Evolutionary conservation across 1,140 invertebrate genomes (phyloP).

Genomic region (Drosophila virilis): DNA sequence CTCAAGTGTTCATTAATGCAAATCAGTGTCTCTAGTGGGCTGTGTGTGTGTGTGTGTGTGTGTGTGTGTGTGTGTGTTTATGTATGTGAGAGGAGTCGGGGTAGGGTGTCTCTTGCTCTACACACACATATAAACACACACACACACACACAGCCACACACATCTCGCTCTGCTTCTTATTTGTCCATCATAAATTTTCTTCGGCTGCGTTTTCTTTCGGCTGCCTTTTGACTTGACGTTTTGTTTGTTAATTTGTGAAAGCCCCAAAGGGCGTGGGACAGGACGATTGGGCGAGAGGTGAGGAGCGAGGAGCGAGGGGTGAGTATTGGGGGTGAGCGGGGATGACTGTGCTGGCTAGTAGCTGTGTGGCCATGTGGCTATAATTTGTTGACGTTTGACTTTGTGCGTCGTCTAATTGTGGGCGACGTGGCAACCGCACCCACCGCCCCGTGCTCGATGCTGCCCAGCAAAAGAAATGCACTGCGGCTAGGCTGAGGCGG

Average conservation of each 20-base stretch:
- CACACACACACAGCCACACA: slow-evolving; percentile 10
- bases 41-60: slow-evolving; percentile 1
- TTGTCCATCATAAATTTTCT: slow-evolving; percentile 47
- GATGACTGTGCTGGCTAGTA: background rate
- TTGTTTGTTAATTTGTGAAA: slow-evolving; percentile 79
- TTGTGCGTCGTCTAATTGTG: slow-evolving; percentile 81
- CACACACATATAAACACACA: slow-evolving; percentile 1
- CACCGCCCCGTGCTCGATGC: background rate
- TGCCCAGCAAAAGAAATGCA: slow-evolving; percentile 47
- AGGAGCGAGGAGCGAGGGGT: background rate
- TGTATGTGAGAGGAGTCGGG: slow-evolving; percentile 1
- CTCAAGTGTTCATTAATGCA: slow-evolving; percentile 81
- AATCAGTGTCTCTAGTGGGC: slow-evolving; percentile 74
- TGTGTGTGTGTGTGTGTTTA: background rate
- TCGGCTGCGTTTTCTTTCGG: slow-evolving; percentile 53
- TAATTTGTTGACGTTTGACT: slow-evolving; percentile 83
- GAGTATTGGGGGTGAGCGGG: background rate
- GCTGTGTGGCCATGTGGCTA: slow-evolving; percentile 77
- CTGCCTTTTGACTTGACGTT: slow-evolving; percentile 63
- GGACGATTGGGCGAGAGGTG: slow-evolving; percentile 5
- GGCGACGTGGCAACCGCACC: slow-evolving; percentile 48
- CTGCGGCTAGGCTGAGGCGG: background rate
- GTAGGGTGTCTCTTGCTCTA: slow-evolving; percentile 27
- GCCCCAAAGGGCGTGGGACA: background rate
- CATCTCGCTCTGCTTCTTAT: slow-evolving; percentile 1